Conservation (phyloP, 2,113 vertebrate species). For the Chaetodon trifascialis region DNA sequence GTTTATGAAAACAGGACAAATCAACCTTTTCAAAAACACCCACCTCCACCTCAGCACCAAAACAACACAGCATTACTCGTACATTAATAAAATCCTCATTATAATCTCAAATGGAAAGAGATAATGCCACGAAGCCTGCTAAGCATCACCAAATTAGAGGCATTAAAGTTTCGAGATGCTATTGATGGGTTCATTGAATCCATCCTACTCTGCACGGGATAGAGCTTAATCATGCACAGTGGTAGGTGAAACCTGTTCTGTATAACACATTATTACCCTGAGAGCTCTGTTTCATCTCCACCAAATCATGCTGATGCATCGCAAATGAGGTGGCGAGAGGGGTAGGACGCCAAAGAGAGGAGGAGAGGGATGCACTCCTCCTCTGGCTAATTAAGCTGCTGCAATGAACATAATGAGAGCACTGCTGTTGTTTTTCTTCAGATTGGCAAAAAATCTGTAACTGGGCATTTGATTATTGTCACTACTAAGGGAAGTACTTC, state of each 20-base stretch:
- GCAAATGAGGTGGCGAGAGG: conserved; percentile 61
- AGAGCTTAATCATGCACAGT: conserved; percentile 39
- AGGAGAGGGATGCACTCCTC: conserved; percentile 39
- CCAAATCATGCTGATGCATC: conserved; percentile 62
- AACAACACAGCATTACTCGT: conserved; percentile 15
- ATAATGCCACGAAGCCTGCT: conserved; percentile 10
- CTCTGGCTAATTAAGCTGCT: conserved; percentile 56
- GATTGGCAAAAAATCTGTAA: conserved; percentile 20
- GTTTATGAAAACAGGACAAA: conserved; percentile 27
- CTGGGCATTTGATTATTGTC: conserved; percentile 40
- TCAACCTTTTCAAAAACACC: conserved; percentile 36
- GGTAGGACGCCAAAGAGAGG: conserved; percentile 40
- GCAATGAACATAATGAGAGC: conserved; percentile 50
- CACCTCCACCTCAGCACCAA: conserved; percentile 8
- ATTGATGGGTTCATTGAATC: conserved; percentile 40
- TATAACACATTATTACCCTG: conserved; percentile 67
- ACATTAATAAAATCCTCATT: conserved; percentile 42
- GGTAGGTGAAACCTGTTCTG: conserved; percentile 50
- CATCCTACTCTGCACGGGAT: conserved; percentile 12
- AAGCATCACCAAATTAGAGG: conserved; percentile 48
- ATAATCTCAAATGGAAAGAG: neutral
- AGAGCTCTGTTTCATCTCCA: conserved; percentile 63
- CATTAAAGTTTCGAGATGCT: conserved; percentile 39
- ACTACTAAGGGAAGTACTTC: conserved; percentile 15
- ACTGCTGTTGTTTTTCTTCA: conserved; percentile 36